phyloP scores from a whole-genome alignment of 1,140 invertebrate species.

The Aphidius ervi region DNA sequence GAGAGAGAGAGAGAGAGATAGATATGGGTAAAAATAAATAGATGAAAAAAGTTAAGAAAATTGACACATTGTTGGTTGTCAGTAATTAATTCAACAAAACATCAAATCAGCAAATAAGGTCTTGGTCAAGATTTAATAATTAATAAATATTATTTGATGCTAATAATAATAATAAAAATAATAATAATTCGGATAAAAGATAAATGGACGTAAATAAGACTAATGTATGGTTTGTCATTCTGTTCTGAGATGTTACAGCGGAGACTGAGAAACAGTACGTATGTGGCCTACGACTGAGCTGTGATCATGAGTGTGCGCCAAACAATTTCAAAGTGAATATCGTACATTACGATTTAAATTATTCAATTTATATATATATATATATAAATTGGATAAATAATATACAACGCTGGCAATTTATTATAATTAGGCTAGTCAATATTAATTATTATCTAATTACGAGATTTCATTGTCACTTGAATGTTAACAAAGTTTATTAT shows the following conservation, averaged over 20 bases:
- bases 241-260: conserved; percentile 57
- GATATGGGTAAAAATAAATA: neutral
- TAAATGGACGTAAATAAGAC: conserved; percentile 46
- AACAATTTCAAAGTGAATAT: conserved; percentile 49
- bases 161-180: conserved; percentile 17
- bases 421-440: no score
- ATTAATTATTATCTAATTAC: no score
- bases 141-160: conserved; percentile 2
- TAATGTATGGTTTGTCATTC: conserved; percentile 55
- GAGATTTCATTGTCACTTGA: no score
- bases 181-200: conserved; percentile 23
- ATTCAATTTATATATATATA: no score
- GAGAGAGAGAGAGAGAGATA: neutral
- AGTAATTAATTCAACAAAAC: no score
- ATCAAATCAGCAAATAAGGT: neutral
- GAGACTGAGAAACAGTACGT: conserved; percentile 52
- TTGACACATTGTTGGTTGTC: no score
- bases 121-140: conserved; percentile 3
- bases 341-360: conserved; percentile 43
- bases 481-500: no score
- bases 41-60: conserved; percentile 4
- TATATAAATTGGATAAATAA: no score
- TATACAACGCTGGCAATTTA: no score
- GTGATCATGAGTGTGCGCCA: conserved; percentile 53
- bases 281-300: conserved; percentile 54